These are phyloP conservation scores for Chroicocephalus ridibundus DNA, from an alignment of 2,113 vertebrate species.

Conservation along the genomic window DNA sequence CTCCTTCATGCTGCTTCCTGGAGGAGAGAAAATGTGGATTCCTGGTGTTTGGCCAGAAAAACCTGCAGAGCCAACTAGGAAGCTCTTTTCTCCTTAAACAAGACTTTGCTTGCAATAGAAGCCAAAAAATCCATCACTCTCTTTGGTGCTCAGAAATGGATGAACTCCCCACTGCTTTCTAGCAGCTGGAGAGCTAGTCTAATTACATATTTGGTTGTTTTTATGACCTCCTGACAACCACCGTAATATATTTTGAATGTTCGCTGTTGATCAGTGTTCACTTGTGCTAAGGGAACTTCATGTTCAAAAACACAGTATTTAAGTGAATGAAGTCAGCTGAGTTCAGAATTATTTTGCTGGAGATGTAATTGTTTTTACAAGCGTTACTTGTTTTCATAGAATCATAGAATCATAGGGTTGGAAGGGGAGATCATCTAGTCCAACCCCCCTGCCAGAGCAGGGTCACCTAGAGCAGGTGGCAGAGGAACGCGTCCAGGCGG, in stretches of 20 bases:
- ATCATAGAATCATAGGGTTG: no score
- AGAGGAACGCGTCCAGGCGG: no score
- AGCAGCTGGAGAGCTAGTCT: not conserved
- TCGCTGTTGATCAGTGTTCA: not conserved
- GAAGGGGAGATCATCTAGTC: no score
- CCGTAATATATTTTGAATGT: not conserved
- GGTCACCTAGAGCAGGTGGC: no score
- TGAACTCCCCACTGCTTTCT: not conserved
- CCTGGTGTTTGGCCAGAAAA: not conserved
- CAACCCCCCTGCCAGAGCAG: no score
- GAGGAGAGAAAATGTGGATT: not conserved
- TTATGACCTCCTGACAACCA: not conserved
- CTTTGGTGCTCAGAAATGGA: not conserved
- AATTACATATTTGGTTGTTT: not conserved
- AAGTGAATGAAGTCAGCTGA: constrained; percentile 50
- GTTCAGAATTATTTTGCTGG: not conserved
- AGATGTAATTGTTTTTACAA: not conserved
- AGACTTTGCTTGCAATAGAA: not conserved
- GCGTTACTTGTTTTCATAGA: not conserved
- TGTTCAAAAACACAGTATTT: constrained; percentile 24
- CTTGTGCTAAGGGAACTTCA: constrained; percentile 2
- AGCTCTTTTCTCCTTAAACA: not conserved
- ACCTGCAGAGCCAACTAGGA: not conserved
- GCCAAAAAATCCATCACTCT: not conserved
- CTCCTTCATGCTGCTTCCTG: not conserved